Evolutionary conservation across 2,888 invertebrate genomes (phyloP).

Genomic region (Diogma glabrata): DNA sequence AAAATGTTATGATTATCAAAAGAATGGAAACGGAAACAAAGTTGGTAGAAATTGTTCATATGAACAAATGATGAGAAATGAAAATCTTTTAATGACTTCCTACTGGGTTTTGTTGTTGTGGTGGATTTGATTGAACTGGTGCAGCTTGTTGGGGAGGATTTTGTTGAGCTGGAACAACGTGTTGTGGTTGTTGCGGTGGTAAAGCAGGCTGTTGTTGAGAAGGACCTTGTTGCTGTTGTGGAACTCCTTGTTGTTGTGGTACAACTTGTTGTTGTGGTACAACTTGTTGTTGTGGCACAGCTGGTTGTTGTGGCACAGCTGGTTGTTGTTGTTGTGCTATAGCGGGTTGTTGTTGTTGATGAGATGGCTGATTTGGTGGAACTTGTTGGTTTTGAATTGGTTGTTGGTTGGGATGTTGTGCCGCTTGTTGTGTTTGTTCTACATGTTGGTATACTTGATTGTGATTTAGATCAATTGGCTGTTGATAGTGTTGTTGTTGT

Average conservation of each 20-base stretch:
- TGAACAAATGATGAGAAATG: no score
- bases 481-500: constrained; percentile 20
- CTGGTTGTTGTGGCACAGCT: constrained; percentile 20
- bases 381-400: background rate
- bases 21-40: no score
- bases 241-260: constrained; percentile 23
- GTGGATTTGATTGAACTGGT: constrained; percentile 17
- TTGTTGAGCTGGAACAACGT: constrained; percentile 18
- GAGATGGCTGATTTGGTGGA: constrained; percentile 21
- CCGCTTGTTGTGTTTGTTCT: background rate
- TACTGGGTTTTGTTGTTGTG: constrained; percentile 14
- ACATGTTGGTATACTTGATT: constrained; percentile 28
- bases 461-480: constrained; percentile 25
- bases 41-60: no score
- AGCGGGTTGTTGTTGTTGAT: constrained; percentile 25
- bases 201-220: constrained; percentile 22
- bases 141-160: constrained; percentile 13
- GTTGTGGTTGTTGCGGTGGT: constrained; percentile 19
- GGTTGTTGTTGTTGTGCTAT: constrained; percentile 23
- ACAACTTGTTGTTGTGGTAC: constrained; percentile 22
- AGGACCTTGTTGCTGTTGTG: constrained; percentile 22
- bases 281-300: constrained; percentile 21
- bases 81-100: no score
- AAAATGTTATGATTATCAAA: no score
- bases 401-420: background rate